Evolutionary conservation across 2,888 invertebrate genomes (phyloP).

Genomic region (Microctonus brassicae): DNA sequence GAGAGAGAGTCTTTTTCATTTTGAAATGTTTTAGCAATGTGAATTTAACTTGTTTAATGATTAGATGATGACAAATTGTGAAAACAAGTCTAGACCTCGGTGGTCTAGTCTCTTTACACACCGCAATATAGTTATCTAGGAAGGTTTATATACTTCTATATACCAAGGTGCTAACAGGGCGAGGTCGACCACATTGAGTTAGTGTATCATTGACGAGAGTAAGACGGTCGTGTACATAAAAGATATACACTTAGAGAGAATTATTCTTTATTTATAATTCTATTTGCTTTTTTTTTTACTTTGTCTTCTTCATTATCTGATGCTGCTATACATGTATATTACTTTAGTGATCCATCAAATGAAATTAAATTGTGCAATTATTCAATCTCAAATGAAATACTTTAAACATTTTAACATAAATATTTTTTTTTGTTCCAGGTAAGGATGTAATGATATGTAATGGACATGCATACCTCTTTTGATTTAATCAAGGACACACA

Average conservation of each 20-base stretch:
- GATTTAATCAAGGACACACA: constrained; percentile 6
- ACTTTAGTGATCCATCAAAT: not conserved
- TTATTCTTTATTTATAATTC: not conserved
- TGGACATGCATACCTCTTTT: constrained; percentile 12
- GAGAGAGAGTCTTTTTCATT: not conserved
- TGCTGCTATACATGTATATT: not conserved
- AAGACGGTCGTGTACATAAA: not conserved
- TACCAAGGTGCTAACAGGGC: constrained; percentile 27
- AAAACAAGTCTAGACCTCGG: constrained; percentile 33
- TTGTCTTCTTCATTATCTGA: not conserved
- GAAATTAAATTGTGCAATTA: not conserved
- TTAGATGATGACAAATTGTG: constrained; percentile 38
- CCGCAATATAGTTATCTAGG: constrained; percentile 12
- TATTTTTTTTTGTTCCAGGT: constrained; percentile 19
- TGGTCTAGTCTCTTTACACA: constrained; percentile 5
- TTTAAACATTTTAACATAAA: not conserved
- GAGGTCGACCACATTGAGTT: constrained; percentile 34
- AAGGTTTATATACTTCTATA: constrained; percentile 19
- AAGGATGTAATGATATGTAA: constrained; percentile 6
- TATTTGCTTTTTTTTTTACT: not conserved
- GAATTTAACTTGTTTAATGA: not conserved
- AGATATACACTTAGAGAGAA: not conserved
- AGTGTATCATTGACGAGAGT: constrained; percentile 21
- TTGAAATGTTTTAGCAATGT: not conserved
- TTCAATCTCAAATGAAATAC: constrained; percentile 1